Base-by-base conservation (phyloP, 2,888 invertebrate species). In the Chirona hameri region DNA sequence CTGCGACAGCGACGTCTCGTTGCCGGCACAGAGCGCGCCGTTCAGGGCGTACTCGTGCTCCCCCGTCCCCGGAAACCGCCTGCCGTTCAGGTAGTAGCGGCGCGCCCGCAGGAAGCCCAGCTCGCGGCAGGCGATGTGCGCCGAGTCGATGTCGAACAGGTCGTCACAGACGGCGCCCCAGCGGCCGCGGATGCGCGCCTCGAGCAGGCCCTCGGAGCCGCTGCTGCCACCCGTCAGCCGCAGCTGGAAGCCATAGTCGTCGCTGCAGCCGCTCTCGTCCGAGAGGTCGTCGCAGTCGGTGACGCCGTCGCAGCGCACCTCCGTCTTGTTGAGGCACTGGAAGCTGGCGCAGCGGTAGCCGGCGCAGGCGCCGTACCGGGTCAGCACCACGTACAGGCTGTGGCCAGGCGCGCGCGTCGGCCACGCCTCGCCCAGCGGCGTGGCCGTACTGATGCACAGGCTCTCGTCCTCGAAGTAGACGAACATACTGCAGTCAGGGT, bases 401-500 rank as follows among this genome's bases (percentile, higher is more conserved):
- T 79, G 79, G n/a, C 79, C 79, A 18, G 79, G 27, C 48, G 52
- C 52, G 12, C 79, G 48, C 27, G 79, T 79, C 14, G 79, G 79
- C 79, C 79, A 79, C n/a, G 79, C 79, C 27, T 9, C 4, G 27
- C 79, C 79, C 52, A 79, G 79, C 79, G 79, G 48, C 18, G 79
- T 79, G 79, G 48, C 52, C 12, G 79, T 79, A 5, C 48, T n/a
- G 27, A 79, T 79, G 29, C 79, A 79, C 27, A 79, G n/a, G 52
- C 79, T 79, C 79, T 79, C 79, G 79, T 79, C 48, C 52, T 79
- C 79, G 27, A 79, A 79, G 79, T 79, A 79, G 52, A 79, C 79
- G 27, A 79, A 79, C 79, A 79, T 48, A 18, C 79, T 21, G 18
- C 79, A 79, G n/a, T 46, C 79, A 27, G 48, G 24, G 79, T 79